Conservation (phyloP, 2,113 vertebrate species). For the Oreotrochilus melanogaster region DNA sequence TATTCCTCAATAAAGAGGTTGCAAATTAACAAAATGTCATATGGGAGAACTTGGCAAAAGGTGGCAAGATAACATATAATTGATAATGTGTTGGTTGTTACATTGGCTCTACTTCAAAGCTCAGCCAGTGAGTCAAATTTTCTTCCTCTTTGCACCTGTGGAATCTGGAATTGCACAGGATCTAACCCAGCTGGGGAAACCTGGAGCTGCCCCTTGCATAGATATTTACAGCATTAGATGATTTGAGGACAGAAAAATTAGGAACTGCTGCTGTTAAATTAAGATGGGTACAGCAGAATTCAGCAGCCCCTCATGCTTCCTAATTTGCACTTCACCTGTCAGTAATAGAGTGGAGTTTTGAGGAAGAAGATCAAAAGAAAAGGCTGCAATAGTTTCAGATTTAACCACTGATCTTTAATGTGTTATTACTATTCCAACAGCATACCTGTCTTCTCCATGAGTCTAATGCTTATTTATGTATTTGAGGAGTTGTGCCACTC, state of each 20-base stretch:
- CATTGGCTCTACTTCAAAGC: neutral
- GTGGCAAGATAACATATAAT: constrained; percentile 1
- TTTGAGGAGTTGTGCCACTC: constrained; percentile 82
- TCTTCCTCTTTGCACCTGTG: neutral
- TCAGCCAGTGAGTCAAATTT: neutral
- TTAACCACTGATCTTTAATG: constrained; percentile 44
- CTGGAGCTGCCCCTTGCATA: neutral
- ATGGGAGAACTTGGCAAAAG: constrained; percentile 14
- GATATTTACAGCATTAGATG: neutral
- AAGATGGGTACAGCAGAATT: neutral
- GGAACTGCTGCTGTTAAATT: neutral
- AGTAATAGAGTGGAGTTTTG: neutral
- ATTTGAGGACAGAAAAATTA: neutral
- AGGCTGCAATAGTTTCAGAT: constrained; percentile 25
- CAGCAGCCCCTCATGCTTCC: neutral
- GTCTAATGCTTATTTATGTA: constrained; percentile 78
- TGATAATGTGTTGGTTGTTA: neutral
- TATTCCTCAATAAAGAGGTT: constrained; percentile 40
- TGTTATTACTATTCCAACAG: constrained; percentile 19
- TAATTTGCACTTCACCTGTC: neutral
- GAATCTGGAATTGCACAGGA: neutral
- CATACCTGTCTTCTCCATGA: constrained; percentile 60
- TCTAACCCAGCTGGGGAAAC: neutral
- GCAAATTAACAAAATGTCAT: neutral
- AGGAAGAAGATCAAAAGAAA: constrained; percentile 35